Percentiles rank a stretch among this genome's conserved stretches.
These are phyloP conservation scores for Drosophila helvetica DNA, from an alignment of 2,888 invertebrate species.

Conservation along the genomic window DNA sequence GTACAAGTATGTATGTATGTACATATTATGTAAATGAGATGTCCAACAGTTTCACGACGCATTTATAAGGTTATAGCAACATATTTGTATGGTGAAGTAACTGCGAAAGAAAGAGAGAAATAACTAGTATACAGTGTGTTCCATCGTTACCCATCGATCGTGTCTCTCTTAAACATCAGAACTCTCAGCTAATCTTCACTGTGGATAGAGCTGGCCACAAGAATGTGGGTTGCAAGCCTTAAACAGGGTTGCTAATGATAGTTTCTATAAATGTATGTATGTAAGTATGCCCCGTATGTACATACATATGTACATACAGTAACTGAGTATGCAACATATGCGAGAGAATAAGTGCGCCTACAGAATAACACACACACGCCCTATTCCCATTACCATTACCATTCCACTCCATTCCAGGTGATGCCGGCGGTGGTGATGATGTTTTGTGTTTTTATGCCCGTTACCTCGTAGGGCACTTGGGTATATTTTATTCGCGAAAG, in stretches of 20 bases:
- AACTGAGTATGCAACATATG: constrained; percentile 29
- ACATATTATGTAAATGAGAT: neutral
- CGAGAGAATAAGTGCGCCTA: constrained; percentile 42
- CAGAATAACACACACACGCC: constrained; percentile 31
- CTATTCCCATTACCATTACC: constrained; percentile 34
- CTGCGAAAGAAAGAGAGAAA: constrained; percentile 47
- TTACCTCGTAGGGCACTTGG: neutral
- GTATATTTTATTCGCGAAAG: neutral
- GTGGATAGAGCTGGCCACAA: constrained; percentile 48
- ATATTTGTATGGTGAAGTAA: constrained; percentile 79
- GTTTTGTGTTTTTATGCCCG: neutral
- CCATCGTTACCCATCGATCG: neutral
- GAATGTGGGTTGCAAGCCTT: constrained; percentile 76
- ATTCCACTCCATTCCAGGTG: constrained; percentile 23
- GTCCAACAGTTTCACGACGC: constrained; percentile 9
- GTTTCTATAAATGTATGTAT: constrained; percentile 39
- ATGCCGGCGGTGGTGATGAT: neutral
- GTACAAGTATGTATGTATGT: no score
- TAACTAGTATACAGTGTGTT: constrained; percentile 51
- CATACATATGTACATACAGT: constrained; percentile 12
- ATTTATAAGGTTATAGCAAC: constrained; percentile 72
- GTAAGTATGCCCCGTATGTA: neutral
- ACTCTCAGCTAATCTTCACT: constrained; percentile 42
- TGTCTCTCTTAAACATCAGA: neutral
- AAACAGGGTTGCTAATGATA: constrained; percentile 77